Conservation (phyloP, 2,888 invertebrate genomes). For the Drosophila tripunctata region DNA sequence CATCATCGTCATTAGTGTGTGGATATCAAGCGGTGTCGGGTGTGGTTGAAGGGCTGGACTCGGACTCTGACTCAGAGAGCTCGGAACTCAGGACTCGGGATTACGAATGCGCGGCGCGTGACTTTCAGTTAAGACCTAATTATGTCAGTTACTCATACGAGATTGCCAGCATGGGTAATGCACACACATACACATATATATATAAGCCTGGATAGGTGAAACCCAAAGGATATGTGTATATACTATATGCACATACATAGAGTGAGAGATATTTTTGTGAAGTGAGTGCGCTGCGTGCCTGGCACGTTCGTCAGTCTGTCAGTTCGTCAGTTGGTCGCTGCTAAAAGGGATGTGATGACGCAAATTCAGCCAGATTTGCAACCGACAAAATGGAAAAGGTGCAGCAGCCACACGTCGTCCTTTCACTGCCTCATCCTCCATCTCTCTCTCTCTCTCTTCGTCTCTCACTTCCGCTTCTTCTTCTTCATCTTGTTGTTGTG, state of each 20-base stretch:
- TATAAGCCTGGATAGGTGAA: too few relatives aligned
- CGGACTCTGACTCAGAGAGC: too few relatives aligned
- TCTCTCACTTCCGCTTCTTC: conserved; percentile 1
- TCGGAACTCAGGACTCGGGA: too few relatives aligned
- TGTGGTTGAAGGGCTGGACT: conserved; percentile 9
- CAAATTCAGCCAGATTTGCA: conserved; percentile 74
- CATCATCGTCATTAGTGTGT: neutral
- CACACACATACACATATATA: too few relatives aligned
- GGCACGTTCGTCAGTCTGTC: conserved; percentile 67
- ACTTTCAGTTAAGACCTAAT: conserved; percentile 80
- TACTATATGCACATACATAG: neutral
- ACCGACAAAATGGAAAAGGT: conserved; percentile 41
- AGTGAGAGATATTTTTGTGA: conserved; percentile 9
- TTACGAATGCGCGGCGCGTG: conserved; percentile 78
- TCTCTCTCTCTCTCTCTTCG: too few relatives aligned
- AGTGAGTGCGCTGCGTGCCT: conserved; percentile 68
- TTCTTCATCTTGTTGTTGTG: neutral
- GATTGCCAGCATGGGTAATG: conserved; percentile 63
- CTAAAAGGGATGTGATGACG: conserved; percentile 63
- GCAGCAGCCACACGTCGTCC: conserved; percentile 45
- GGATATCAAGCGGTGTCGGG: conserved; percentile 17
- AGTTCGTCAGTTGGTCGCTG: conserved; percentile 27
- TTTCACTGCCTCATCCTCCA: too few relatives aligned
- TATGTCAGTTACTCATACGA: conserved; percentile 78
- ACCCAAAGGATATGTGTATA: conserved; percentile 12